Base-by-base conservation (phyloP, 1,140 invertebrate genomes). In the Drosophila rhopaloa region DNA sequence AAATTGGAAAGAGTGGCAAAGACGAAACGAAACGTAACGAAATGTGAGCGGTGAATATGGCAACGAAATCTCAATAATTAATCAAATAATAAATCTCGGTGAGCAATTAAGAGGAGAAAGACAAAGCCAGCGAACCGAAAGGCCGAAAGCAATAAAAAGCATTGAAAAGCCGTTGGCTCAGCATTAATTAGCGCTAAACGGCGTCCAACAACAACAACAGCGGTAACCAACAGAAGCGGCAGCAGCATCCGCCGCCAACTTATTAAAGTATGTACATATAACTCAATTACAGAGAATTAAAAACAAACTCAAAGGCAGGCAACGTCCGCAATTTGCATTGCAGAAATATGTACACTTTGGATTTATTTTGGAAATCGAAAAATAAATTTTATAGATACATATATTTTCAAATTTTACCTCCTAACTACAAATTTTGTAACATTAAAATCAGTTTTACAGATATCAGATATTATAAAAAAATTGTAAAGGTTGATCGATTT, bases 221-320 rank as follows among this genome's bases (percentile, higher is more conserved):
- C 63, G 51, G 24, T 51, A 66, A 53, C 48, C 73, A 76, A 9
- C 59, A 76, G 19, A 54, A 70, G 10, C 44, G 43, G 7, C 58
- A 70, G 68, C 81, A 79, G 83, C 83, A 82, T 81, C 83, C 79
- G 71, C 84, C 72, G 76, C 60, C 79, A 79, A 79, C 79, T 86
- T 86, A 86, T 88, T 86, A 86, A 86, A 86, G 82, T 86, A 86
- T 76, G 72, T 86, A 86, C 79, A 86, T 86, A 86, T 86, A 86
- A 86, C 83, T 86, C 84, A 86, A 86, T 86, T 86, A 86, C 76
- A 60, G 83, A 88, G 83, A 86, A 88, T 86, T 86, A 88, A 88
- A 88, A 89, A 86, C 83, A 89, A 83, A 86, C 83, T 88, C 82
- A 63, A 44, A 67, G 62, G 54, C 59, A 83, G 71, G 37, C 68